Percentiles rank a stretch among this genome's conserved stretches.
These are phyloP conservation scores for Toxonevra muliebris DNA, from an alignment of 2,888 invertebrate genomes.

Conservation along the genomic window DNA sequence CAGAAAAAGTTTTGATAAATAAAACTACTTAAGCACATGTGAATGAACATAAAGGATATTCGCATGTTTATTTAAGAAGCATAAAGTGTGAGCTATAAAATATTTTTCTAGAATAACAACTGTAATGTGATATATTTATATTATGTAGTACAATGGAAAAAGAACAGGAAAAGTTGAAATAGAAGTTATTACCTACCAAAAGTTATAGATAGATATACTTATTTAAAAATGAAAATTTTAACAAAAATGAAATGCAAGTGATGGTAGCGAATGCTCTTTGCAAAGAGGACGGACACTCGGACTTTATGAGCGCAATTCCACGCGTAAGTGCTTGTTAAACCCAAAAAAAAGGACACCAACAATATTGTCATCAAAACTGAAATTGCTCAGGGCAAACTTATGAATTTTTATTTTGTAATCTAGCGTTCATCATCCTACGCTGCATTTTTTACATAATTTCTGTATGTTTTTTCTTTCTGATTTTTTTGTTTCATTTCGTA, in stretches of 20 bases:
- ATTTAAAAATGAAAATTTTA: too few relatives aligned
- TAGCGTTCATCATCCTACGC: conserved; percentile 33
- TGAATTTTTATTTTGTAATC: conserved; percentile 50
- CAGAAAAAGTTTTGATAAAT: conserved; percentile 52
- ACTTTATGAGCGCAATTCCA: too few relatives aligned
- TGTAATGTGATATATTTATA: conserved; percentile 17
- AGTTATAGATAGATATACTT: too few relatives aligned
- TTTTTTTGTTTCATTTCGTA: too few relatives aligned
- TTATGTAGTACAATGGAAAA: neutral
- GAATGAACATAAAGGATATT: conserved; percentile 49
- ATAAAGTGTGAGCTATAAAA: conserved; percentile 6
- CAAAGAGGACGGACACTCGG: neutral
- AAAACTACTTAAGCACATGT: conserved; percentile 58
- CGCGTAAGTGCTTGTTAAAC: too few relatives aligned
- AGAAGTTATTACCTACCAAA: too few relatives aligned
- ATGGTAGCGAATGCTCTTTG: too few relatives aligned
- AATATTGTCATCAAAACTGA: conserved; percentile 45
- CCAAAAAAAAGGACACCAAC: conserved; percentile 34
- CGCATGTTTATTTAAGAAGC: conserved; percentile 36
- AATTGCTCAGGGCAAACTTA: conserved; percentile 45
- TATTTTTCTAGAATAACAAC: conserved; percentile 11
- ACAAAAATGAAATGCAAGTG: too few relatives aligned
- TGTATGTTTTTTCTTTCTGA: conserved; percentile 4
- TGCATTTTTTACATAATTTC: conserved; percentile 8
- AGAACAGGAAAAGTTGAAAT: too few relatives aligned